Conservation (phyloP, 2,888 invertebrate genomes). For the Clitarchus hookeri region DNA sequence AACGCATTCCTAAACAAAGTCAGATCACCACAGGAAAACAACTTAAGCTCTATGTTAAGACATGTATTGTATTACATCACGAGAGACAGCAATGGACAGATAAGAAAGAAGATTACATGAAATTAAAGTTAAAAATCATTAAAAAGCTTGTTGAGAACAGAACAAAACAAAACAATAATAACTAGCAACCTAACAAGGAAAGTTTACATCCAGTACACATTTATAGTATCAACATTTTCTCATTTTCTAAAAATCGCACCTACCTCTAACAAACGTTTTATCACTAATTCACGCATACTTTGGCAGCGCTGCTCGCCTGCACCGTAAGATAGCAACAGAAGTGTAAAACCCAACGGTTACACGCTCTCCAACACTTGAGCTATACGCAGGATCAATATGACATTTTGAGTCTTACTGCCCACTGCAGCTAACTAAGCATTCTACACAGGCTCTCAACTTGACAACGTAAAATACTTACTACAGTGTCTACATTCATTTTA, state of each 20-base stretch:
- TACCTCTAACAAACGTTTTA: not conserved
- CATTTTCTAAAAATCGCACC: not conserved
- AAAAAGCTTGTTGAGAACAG: not conserved
- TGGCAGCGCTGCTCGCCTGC: not conserved
- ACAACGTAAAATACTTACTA: not conserved
- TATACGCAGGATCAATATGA: no score
- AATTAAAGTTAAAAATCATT: not conserved
- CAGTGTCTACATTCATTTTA: not conserved
- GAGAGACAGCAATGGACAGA: not conserved
- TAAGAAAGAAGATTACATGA: not conserved
- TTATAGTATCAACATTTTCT: slow-evolving; percentile 14
- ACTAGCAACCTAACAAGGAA: not conserved
- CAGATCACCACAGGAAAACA: not conserved
- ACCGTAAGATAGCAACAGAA: not conserved
- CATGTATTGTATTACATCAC: not conserved
- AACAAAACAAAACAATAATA: no score
- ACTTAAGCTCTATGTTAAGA: not conserved
- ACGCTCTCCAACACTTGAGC: no score
- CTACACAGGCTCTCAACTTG: no score
- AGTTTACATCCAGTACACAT: not conserved
- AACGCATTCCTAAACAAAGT: not conserved
- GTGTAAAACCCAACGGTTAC: not conserved
- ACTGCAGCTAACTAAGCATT: no score
- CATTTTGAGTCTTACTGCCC: no score
- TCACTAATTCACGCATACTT: not conserved